phyloP scores from a whole-genome alignment of 2,113 vertebrate genomes.

The Gnathonemus echidnorhynchus region DNA sequence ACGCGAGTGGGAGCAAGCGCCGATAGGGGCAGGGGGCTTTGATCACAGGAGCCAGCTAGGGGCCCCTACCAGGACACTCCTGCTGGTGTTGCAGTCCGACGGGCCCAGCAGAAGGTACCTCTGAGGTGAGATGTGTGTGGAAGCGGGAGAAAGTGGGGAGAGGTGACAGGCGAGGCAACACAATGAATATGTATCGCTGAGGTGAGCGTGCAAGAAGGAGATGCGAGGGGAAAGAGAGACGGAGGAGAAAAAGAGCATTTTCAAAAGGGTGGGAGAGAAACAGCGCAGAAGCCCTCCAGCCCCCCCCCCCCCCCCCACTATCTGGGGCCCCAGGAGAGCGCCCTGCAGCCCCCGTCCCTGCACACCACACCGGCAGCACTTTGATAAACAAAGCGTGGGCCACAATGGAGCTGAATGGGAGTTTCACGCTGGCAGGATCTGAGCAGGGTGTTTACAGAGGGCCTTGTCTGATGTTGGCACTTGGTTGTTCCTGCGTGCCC shows the following conservation, averaged over 20 bases:
- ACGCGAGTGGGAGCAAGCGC: not conserved
- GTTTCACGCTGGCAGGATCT: constrained; percentile 58
- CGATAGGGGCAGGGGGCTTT: too few species aligned
- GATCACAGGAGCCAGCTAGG: not conserved
- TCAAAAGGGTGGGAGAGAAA: constrained; percentile 6
- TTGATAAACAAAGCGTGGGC: constrained; percentile 55
- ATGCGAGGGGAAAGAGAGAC: not conserved
- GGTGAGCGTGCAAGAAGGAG: not conserved
- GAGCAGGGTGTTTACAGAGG: constrained; percentile 56
- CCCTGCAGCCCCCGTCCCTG: constrained; percentile 26
- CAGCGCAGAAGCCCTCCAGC: not conserved
- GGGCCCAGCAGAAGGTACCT: not conserved
- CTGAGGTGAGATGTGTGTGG: not conserved
- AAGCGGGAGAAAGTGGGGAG: not conserved
- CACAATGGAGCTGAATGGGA: constrained; percentile 47
- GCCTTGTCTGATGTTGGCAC: constrained; percentile 56
- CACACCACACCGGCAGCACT: constrained; percentile 39
- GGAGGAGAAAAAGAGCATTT: constrained; percentile 9
- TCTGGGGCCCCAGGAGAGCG: not conserved
- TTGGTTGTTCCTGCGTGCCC: constrained; percentile 56
- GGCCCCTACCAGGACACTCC: not conserved
- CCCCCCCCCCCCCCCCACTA: constrained; percentile 10
- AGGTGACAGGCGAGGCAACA: not conserved
- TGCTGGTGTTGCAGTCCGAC: not conserved
- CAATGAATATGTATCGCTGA: not conserved